A percentile compares a stretch with the other conserved stretches of the same genome.
These are phyloP conservation scores for Apis dorsata DNA, from an alignment of 1,140 invertebrate species.

Conservation along the genomic window DNA sequence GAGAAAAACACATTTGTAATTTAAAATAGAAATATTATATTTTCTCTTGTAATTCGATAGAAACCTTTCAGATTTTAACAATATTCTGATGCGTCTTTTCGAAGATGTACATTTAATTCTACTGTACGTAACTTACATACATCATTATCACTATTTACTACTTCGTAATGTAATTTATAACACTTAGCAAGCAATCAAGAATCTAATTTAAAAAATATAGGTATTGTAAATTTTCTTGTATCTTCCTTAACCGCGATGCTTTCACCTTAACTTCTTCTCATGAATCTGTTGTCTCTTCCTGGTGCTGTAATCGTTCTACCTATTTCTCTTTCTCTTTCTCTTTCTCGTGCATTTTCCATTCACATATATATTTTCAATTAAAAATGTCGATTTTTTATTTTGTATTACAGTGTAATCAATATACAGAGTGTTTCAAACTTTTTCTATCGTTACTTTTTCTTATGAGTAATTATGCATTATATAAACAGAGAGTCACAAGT, in stretches of 20 bases:
- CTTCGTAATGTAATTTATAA: neutral
- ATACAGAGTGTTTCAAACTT: too few relatives aligned
- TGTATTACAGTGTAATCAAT: too few relatives aligned
- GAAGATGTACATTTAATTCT: neutral
- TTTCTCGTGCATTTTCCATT: neutral
- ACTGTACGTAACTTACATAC: neutral
- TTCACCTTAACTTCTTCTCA: neutral
- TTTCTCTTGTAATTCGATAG: neutral
- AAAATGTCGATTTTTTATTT: neutral
- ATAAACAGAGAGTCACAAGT: too few relatives aligned
- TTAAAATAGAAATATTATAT: neutral
- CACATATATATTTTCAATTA: neutral
- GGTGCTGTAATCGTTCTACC: neutral
- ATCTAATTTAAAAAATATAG: neutral
- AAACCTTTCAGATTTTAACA: neutral
- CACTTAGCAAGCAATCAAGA: neutral
- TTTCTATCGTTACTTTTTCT: too few relatives aligned
- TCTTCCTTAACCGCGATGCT: neutral
- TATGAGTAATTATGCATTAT: too few relatives aligned
- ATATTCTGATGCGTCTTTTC: neutral
- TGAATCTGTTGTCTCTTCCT: conserved; percentile 12
- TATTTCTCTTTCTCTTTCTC: neutral
- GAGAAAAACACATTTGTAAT: neutral
- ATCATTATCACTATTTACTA: neutral
- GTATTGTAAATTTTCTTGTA: neutral